These are phyloP conservation scores for Smutsia temminckii DNA, from an alignment of 2,797 vertebrate genomes.

Conservation along the genomic window DNA sequence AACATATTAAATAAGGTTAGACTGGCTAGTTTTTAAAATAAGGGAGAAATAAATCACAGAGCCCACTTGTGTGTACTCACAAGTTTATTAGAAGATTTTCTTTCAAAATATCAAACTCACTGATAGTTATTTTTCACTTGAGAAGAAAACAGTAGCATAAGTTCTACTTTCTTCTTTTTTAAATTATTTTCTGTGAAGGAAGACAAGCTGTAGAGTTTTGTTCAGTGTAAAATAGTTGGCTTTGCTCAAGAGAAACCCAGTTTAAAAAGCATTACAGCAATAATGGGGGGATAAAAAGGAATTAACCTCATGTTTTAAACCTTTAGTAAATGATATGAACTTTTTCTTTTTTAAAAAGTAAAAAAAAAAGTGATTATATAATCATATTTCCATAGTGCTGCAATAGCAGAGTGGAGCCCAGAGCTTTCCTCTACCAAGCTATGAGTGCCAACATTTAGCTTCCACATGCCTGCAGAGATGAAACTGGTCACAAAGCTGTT, in stretches of 20 bases:
- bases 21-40: background rate
- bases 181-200: background rate
- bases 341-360: background rate
- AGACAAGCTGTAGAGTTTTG: background rate
- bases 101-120: background rate
- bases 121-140: background rate
- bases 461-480: fast-evolving
- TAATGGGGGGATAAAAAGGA: background rate
- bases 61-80: background rate
- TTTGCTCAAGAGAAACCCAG: background rate
- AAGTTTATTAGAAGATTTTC: background rate
- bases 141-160: background rate
- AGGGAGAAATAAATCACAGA: background rate
- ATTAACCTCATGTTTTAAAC: background rate
- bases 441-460: background rate
- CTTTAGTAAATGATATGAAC: background rate
- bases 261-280: background rate
- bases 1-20: background rate
- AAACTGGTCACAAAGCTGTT: background rate
- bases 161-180: background rate
- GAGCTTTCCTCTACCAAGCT: background rate
- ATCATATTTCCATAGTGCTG: background rate
- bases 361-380: background rate
- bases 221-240: background rate
- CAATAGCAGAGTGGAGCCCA: background rate